Evolutionary conservation across 2,797 vertebrate species (phyloP).

Genomic region (Zonotrichia albicollis): DNA sequence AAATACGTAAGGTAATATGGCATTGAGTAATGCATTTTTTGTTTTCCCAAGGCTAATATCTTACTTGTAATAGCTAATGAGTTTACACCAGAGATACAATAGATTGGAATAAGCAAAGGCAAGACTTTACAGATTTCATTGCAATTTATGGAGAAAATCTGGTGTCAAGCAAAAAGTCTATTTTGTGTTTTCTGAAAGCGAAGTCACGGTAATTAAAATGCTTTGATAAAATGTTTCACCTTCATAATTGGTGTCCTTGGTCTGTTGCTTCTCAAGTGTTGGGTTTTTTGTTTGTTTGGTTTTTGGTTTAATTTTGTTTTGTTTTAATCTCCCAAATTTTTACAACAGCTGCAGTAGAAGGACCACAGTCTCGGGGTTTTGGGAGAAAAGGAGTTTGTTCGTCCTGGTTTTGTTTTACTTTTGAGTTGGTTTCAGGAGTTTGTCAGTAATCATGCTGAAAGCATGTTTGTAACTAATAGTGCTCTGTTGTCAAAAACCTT

Average conservation of each 20-base stretch:
- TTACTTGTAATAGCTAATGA: background rate
- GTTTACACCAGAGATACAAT: background rate
- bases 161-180: background rate
- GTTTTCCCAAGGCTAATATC: background rate
- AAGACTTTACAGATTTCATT: background rate
- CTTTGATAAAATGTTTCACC: background rate
- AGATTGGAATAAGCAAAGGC: background rate
- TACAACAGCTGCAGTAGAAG: conserved; percentile 1
- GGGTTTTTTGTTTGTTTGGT: background rate
- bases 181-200: background rate
- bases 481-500: conserved; percentile 28
- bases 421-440: background rate
- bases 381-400: background rate
- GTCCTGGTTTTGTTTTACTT: background rate
- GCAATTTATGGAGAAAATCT: background rate
- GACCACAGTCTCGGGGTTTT: background rate
- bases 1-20: background rate
- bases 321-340: background rate
- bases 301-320: background rate
- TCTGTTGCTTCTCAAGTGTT: background rate
- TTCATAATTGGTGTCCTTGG: background rate
- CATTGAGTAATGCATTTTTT: background rate
- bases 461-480: background rate
- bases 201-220: background rate
- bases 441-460: background rate